Conservation (phyloP, 2,888 invertebrate species). For the Argyra leucocephala region DNA sequence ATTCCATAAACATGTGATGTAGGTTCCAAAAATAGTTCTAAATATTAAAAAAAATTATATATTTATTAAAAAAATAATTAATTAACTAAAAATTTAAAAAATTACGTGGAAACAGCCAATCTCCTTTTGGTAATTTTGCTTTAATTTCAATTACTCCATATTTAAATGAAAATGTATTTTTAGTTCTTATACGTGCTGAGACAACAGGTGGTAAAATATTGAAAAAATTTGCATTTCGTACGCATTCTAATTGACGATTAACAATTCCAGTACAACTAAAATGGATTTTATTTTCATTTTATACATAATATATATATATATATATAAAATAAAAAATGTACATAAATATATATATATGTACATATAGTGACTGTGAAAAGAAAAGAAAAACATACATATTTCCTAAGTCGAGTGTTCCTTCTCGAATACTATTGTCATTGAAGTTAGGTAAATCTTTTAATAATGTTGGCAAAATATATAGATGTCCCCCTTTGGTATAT, state of each 20-base stretch:
- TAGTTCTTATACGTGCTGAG: constrained; percentile 55
- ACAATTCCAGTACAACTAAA: constrained; percentile 44
- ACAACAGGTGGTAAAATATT: constrained; percentile 59
- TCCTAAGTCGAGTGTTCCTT: constrained; percentile 30
- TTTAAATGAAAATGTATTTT: constrained; percentile 54
- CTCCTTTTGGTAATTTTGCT: constrained; percentile 64
- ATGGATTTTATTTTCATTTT: not conserved
- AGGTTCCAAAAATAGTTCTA: constrained; percentile 58
- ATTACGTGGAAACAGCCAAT: constrained; percentile 68
- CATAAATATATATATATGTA: not conserved
- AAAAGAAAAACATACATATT: constrained; percentile 27
- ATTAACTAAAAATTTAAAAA: constrained; percentile 11
- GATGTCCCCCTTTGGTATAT: constrained; percentile 28
- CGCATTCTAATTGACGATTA: constrained; percentile 36
- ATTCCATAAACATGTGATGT: constrained; percentile 51
- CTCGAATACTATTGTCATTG: constrained; percentile 26
- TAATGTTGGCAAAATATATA: constrained; percentile 36
- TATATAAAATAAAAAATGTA: constrained; percentile 18
- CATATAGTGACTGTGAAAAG: constrained; percentile 10
- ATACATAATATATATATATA: constrained; percentile 31
- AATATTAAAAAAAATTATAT: constrained; percentile 46
- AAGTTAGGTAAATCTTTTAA: constrained; percentile 21
- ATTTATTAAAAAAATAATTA: constrained; percentile 19
- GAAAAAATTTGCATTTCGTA: constrained; percentile 28
- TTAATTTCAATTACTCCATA: constrained; percentile 60